These are phyloP conservation scores for Onychomys leucogaster DNA, from an alignment of 2,797 vertebrate species.

Conservation along the genomic window DNA sequence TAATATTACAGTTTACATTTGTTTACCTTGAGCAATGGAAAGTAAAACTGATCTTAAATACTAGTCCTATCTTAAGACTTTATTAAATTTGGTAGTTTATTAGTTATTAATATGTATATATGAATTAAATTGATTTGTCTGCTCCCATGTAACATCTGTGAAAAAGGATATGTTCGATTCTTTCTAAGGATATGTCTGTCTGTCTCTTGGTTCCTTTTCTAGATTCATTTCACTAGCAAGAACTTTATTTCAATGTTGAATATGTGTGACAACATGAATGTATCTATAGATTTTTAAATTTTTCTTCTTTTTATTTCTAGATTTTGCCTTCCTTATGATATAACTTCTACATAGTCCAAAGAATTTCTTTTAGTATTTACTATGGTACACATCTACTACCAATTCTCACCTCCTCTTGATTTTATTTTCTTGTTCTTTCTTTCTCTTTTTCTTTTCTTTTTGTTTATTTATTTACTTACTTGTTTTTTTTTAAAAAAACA, in stretches of 20 bases:
- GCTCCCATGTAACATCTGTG: not conserved
- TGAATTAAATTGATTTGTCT: not conserved
- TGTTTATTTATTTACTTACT: not conserved
- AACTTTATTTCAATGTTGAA: not conserved
- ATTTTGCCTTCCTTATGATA: not conserved
- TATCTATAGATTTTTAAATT: not conserved
- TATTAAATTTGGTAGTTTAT: not conserved
- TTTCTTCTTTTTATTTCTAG: not conserved
- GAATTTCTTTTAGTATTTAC: not conserved
- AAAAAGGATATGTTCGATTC: not conserved
- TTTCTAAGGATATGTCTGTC: not conserved
- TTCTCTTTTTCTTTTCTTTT: not conserved
- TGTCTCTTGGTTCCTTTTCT: constrained; percentile 22
- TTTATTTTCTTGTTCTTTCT: not conserved
- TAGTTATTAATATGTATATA: not conserved
- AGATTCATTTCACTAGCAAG: not conserved
- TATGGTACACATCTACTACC: not conserved
- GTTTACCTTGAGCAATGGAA: not conserved
- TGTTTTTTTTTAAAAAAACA: not conserved
- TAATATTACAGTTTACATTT: not conserved
- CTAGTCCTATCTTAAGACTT: not conserved
- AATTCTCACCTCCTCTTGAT: not conserved
- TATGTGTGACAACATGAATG: not conserved
- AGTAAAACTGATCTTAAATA: constrained; percentile 12
- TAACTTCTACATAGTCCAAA: not conserved